A percentile compares a stretch with the other conserved stretches of the same genome.
phyloP scores from a whole-genome alignment of 2,113 vertebrate species.

The Strix aluco region DNA sequence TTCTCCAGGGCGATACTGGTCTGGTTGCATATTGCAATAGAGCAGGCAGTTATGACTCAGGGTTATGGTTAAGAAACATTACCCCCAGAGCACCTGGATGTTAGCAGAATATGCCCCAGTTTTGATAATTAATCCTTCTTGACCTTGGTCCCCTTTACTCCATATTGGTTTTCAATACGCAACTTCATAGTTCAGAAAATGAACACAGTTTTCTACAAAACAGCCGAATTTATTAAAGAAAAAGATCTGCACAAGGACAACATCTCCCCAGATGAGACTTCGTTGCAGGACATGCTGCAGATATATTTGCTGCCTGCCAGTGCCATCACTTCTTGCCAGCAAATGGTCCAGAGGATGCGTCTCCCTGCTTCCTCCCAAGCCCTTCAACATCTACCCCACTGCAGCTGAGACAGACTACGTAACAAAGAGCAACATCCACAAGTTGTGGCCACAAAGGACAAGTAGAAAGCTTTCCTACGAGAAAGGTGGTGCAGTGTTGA shows the following conservation, averaged over 20 bases:
- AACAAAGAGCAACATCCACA: background rate
- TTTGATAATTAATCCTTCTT: background rate
- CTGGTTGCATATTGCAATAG: background rate
- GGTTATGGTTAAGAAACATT: background rate
- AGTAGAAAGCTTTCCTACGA: background rate
- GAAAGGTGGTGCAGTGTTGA: background rate
- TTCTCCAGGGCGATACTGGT: background rate
- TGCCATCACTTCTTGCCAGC: background rate
- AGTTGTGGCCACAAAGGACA: background rate
- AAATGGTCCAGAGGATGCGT: background rate
- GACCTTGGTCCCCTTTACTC: background rate
- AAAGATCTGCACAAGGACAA: background rate
- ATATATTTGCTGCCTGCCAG: background rate
- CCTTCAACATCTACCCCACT: background rate
- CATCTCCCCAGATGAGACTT: background rate
- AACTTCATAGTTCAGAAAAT: background rate
- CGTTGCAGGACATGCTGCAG: background rate
- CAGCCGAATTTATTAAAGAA: background rate
- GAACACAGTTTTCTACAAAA: background rate
- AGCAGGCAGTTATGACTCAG: background rate
- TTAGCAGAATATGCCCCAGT: background rate
- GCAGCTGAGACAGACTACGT: background rate
- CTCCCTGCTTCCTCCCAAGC: background rate
- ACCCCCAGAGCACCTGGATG: background rate
- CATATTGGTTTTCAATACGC: background rate